phyloP scores from a whole-genome alignment of 2,113 vertebrate species.

The Ceyx melanurus region DNA sequence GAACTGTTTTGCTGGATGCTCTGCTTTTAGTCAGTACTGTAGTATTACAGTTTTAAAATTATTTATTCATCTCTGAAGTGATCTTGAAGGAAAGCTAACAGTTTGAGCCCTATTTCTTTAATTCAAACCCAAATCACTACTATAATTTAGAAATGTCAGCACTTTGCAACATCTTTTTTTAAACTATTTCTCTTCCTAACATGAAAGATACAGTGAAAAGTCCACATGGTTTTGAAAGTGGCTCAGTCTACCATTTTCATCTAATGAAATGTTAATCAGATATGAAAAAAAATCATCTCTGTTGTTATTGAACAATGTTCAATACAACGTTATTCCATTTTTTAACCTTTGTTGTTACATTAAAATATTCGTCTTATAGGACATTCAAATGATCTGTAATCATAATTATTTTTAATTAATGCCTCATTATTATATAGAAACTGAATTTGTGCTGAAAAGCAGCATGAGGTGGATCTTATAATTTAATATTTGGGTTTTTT shows the following conservation, averaged over 20 bases:
- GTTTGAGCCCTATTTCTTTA: not conserved
- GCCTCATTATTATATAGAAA: not conserved
- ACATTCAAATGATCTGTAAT: not conserved
- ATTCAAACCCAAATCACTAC: not conserved
- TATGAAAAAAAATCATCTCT: not conserved
- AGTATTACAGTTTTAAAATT: not conserved
- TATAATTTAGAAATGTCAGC: not conserved
- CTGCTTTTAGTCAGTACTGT: not conserved
- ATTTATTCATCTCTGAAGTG: not conserved
- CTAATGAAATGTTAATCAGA: not conserved
- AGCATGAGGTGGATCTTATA: accelerated
- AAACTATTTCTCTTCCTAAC: not conserved
- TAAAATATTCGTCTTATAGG: not conserved
- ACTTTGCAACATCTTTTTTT: not conserved
- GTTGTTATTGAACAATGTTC: not conserved
- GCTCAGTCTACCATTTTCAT: not conserved
- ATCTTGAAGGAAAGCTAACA: not conserved
- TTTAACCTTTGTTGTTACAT: not conserved
- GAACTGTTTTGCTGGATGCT: not conserved
- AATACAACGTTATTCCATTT: not conserved
- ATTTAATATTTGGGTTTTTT: not conserved
- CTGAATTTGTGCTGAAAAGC: not conserved
- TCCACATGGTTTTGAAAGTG: not conserved
- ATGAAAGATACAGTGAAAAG: not conserved
- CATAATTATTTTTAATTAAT: not conserved